Evolutionary conservation across 2,113 vertebrate genomes (phyloP), one percentile per base, ranked within the genome.

Genomic region (Pyxicephalus adspersus): DNA sequence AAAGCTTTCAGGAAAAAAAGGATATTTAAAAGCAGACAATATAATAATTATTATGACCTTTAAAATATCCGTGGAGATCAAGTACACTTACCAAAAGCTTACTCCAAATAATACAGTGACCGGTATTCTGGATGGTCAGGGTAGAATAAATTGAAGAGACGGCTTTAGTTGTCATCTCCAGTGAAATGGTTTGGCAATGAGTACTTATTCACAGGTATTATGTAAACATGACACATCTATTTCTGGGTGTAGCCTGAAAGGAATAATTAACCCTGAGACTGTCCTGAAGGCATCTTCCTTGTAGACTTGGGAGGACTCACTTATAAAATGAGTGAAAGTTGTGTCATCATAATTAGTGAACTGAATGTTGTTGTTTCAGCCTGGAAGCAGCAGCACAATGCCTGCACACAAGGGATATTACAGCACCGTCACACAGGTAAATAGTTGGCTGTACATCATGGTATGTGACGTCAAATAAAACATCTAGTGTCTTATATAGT

Each of bases 201-300:
- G 26, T 5, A 16, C 1, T 9, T 78, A 15, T 9, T n/a, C 25
- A 29, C 18, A 7, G 13, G 19, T 78, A 34, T 55, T 34, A 34
- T 78, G 64, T 78, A 23, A 54, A 78, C 64, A 55, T 23, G 22
- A 28, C 23, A 64, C 5, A 52, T 9, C 60, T 77, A 77, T 51
- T 55, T 65, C 25, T 54, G 61, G 76, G 76, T 67, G 64, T 66
- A 67, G 15, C 18, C 26, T 34, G 28, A 78, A 57, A 54, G 29
- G 63, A 78, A 55, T 67, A 57, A 20, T 22, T 54, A 38, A 23
- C 28, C 51, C 8, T 3, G 3, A 38, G 45, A 7, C 29, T 29
- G 31, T 57, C 26, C 6, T 55, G 9, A 52, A n/a, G 11, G 34
- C 51, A 22, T 3, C 5, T 20, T 67, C 64, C 22, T 29, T 78